A percentile compares a stretch with the other conserved stretches of the same genome.
Evolutionary conservation across 2,113 vertebrate genomes (phyloP).

Genomic region (Malurus melanocephalus): DNA sequence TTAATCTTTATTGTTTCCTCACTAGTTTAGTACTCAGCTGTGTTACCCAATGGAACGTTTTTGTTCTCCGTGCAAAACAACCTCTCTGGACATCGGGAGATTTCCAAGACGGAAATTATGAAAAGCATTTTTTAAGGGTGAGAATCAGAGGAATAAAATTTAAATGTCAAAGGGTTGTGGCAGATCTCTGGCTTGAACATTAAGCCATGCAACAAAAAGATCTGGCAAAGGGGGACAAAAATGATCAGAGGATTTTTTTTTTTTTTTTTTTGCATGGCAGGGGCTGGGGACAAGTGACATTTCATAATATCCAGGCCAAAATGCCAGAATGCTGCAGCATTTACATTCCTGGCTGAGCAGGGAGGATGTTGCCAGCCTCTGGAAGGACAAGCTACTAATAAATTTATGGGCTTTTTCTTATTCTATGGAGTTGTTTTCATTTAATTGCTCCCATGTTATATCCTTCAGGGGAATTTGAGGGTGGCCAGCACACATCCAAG

Average conservation of each 20-base stretch:
- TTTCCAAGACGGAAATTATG: background rate
- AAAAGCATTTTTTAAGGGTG: background rate
- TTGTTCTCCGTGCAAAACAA: background rate
- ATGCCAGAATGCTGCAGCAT: background rate
- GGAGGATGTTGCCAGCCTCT: background rate
- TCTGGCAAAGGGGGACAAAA: background rate
- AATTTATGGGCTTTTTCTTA: background rate
- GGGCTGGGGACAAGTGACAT: background rate
- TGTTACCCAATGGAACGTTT: background rate
- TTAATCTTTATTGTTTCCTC: background rate
- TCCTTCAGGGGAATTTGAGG: background rate
- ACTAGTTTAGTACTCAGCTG: background rate
- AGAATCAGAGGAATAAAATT: background rate
- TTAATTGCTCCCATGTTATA: background rate
- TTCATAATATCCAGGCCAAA: background rate
- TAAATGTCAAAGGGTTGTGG: background rate
- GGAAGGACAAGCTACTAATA: background rate
- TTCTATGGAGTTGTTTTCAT: background rate
- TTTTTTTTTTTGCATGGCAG: background rate
- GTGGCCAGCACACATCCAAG: background rate
- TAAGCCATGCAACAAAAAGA: background rate
- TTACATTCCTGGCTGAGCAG: background rate
- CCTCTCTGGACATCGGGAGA: background rate
- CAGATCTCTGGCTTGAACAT: background rate
- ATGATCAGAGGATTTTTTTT: background rate